These are phyloP conservation scores for Phoenicopterus ruber DNA, from an alignment of 2,113 vertebrate species.

Conservation along the genomic window DNA sequence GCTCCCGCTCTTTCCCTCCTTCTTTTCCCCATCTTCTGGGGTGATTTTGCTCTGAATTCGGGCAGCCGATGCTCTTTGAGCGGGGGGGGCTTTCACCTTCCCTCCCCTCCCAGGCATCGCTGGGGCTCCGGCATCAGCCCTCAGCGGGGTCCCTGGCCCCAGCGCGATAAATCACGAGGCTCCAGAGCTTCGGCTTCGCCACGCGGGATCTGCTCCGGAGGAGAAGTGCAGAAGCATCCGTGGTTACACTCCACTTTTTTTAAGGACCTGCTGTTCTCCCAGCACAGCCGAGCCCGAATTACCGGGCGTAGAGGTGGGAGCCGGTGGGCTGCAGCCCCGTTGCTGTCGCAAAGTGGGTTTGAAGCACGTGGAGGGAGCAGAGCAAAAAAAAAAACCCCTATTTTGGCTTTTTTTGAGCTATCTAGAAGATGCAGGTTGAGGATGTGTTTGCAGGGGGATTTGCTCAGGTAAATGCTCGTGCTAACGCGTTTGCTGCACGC, in stretches of 20 bases:
- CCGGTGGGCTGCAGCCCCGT: neutral
- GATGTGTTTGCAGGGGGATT: neutral
- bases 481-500: neutral
- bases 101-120: neutral
- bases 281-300: neutral
- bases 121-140: neutral
- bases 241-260: neutral
- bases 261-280: neutral
- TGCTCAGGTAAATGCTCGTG: neutral
- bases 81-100: fast-evolving
- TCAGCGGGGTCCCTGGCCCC: fast-evolving
- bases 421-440: neutral
- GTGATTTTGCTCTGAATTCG: neutral
- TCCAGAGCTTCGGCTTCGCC: neutral
- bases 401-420: neutral
- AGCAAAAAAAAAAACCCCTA: no score
- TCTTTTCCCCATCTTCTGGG: neutral
- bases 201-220: neutral
- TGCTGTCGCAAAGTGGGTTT: neutral
- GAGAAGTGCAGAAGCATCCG: neutral
- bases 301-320: fast-evolving
- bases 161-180: fast-evolving
- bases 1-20: neutral
- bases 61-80: neutral
- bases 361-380: neutral